Evolutionary conservation across 2,888 invertebrate species (phyloP).

Genomic region (Proisotoma minuta): DNA sequence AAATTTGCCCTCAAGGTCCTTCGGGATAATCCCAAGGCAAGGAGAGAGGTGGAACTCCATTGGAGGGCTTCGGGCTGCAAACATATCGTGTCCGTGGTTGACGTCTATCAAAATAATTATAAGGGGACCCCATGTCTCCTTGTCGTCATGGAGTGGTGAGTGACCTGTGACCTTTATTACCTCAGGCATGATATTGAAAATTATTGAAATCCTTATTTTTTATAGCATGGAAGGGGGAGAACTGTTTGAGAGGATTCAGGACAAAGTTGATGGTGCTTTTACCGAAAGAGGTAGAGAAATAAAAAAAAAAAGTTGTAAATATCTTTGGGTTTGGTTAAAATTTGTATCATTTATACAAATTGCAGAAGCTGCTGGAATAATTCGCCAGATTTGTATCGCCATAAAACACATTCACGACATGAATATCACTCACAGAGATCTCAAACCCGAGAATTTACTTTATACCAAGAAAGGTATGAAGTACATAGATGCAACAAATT

Average conservation of each 20-base stretch:
- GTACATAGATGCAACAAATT: not conserved
- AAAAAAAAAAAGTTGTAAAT: conserved; percentile 34
- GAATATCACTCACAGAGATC: conserved; percentile 93
- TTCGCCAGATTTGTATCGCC: conserved; percentile 93
- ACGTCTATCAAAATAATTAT: conserved; percentile 96
- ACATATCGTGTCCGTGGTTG: conserved; percentile 86
- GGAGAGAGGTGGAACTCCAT: conserved; percentile 92
- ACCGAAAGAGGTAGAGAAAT: conserved; percentile 72
- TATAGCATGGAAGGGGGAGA: conserved; percentile 92
- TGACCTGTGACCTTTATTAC: not conserved
- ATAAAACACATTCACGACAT: conserved; percentile 88
- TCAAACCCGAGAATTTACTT: conserved; percentile 95
- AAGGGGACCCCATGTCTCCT: conserved; percentile 84
- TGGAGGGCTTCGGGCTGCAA: conserved; percentile 86
- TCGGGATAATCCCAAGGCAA: conserved; percentile 84
- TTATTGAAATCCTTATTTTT: conserved; percentile 1
- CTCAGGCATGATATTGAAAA: not conserved
- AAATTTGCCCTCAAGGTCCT: conserved; percentile 91
- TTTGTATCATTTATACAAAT: not conserved
- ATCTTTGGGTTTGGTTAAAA: not conserved
- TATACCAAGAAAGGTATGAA: conserved; percentile 73
- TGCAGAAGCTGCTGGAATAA: conserved; percentile 85
- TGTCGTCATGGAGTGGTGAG: conserved; percentile 97
- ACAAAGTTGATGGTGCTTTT: conserved; percentile 88
- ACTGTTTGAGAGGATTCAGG: conserved; percentile 93